Percentiles rank a stretch among this genome's conserved stretches.
These are phyloP conservation scores for Ochropleura plecta DNA, from an alignment of 2,888 invertebrate species.

Conservation along the genomic window DNA sequence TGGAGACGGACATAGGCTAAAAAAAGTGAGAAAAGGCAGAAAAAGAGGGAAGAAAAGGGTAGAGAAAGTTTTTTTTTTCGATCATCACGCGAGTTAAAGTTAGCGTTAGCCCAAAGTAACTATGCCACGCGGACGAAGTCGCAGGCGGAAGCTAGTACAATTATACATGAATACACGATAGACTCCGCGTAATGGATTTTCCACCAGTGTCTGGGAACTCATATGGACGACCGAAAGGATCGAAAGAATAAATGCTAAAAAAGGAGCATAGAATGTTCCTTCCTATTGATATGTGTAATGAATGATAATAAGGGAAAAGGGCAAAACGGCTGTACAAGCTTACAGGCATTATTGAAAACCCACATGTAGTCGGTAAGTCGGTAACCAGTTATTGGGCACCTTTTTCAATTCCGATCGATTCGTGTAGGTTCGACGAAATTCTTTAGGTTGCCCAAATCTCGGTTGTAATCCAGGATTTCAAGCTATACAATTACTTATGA, in stretches of 20 bases:
- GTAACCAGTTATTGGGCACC: neutral
- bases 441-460: neutral
- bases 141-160: too few relatives aligned
- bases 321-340: neutral
- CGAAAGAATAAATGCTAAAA: slow-evolving; percentile 7
- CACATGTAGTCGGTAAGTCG: neutral
- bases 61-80: too few relatives aligned
- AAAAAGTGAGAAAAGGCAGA: too few relatives aligned
- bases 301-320: slow-evolving; percentile 14
- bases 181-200: neutral
- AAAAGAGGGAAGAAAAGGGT: too few relatives aligned
- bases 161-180: neutral
- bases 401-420: neutral
- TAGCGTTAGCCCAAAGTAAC: too few relatives aligned
- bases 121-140: too few relatives aligned
- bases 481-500: neutral
- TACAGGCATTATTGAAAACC: slow-evolving; percentile 8
- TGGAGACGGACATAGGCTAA: too few relatives aligned
- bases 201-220: neutral
- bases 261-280: neutral
- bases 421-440: neutral
- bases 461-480: neutral
- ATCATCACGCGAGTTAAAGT: too few relatives aligned
- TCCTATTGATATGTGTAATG: neutral
- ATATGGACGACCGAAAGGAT: neutral